Base-by-base conservation (phyloP, 2,888 invertebrate species). In the Caenorhabditis auriculariae region DNA sequence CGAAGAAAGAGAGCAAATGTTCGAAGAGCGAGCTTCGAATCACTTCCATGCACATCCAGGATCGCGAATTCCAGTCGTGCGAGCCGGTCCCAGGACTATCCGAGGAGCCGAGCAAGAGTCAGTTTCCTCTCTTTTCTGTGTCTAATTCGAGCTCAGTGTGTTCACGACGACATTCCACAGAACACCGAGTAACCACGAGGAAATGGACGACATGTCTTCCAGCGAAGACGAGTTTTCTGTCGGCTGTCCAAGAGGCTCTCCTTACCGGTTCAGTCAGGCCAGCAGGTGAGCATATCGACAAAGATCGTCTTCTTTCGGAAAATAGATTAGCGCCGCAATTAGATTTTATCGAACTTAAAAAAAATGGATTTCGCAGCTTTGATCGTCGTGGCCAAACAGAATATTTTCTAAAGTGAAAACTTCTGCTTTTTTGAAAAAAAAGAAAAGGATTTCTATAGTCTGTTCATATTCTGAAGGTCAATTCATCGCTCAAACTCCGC, bases 261-360 rank as follows among this genome's bases (percentile, higher is more conserved):
- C 72, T 9, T 68, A 64, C 32, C 23, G 72, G 32, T 61, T 61
- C 57, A 69, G 69, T n/a, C 66, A 67, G 23, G 66, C 62, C 3
- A 66, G 66, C 45, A 60, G 59, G 58, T 58, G 29, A 37, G 23
- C n/a, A 17, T 3, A 41, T 19, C 19, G 4, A n/a, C n/a, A n/a
- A n/a, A n/a, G n/a, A n/a, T n/a, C n/a, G n/a, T n/a, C n/a, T n/a
- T n/a, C n/a, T n/a, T n/a, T n/a, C n/a, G n/a, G n/a, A n/a, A n/a
- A n/a, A n/a, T n/a, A n/a, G n/a, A n/a, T n/a, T n/a, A n/a, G n/a
- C n/a, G n/a, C n/a, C n/a, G n/a, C n/a, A n/a, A n/a, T n/a, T n/a
- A n/a, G n/a, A n/a, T n/a, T n/a, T n/a, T n/a, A n/a, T n/a, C n/a
- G n/a, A n/a, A n/a, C n/a, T n/a, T n/a, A n/a, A n/a, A n/a, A n/a